Conservation (phyloP, 2,113 vertebrate species). For the Brachypteracias leptosomus region DNA sequence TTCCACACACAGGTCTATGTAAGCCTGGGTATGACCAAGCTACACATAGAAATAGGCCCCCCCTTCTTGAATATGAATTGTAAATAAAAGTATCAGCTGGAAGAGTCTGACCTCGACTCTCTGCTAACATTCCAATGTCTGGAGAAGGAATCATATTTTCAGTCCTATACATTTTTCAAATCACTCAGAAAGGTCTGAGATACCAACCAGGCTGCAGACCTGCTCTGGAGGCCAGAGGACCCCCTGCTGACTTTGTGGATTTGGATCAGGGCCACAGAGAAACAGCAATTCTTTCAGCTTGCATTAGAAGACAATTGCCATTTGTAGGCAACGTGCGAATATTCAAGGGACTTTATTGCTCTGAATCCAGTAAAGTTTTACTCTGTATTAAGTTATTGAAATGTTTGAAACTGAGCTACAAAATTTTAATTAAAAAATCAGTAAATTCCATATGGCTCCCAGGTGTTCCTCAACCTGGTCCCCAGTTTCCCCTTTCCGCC, state of each 20-base stretch:
- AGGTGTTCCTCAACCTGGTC: constrained; percentile 51
- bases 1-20: not conserved
- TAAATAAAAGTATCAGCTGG: constrained; percentile 9
- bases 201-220: not conserved
- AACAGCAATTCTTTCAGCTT: not conserved
- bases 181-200: not conserved
- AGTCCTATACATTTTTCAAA: not conserved
- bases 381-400: constrained; percentile 56
- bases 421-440: constrained; percentile 55
- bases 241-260: not conserved
- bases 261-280: constrained; percentile 36
- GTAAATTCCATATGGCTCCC: constrained; percentile 64
- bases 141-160: constrained; percentile 12
- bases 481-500: not conserved
- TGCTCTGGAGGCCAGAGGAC: constrained; percentile 30
- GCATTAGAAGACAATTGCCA: constrained; percentile 8
- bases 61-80: not conserved
- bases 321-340: constrained; percentile 42
- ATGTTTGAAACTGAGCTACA: constrained; percentile 57
- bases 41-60: not conserved
- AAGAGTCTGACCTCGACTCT: not conserved
- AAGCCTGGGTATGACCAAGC: not conserved
- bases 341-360: constrained; percentile 12
- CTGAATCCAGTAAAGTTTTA: constrained; percentile 46
- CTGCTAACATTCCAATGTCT: not conserved